These are phyloP conservation scores for Drosophila colorata DNA, from an alignment of 2,888 invertebrate genomes.

Conservation along the genomic window DNA sequence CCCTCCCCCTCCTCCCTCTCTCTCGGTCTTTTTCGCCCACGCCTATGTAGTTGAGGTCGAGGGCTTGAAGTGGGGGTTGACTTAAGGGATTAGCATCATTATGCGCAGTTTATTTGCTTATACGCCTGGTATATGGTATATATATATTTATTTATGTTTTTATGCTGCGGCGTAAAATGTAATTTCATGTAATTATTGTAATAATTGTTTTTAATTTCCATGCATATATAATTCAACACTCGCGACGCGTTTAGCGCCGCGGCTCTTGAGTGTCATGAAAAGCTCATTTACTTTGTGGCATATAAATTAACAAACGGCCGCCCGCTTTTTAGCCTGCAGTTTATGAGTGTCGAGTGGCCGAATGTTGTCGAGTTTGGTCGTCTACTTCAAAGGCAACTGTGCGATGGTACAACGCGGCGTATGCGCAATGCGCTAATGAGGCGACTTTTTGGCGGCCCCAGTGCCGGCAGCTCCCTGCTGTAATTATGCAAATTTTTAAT, in stretches of 20 bases:
- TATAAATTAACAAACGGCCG: constrained; percentile 65
- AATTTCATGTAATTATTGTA: constrained; percentile 46
- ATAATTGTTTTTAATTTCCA: constrained; percentile 77
- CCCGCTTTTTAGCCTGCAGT: constrained; percentile 29
- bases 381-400: constrained; percentile 54
- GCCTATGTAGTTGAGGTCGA: not conserved
- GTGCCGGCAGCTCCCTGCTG: constrained; percentile 25
- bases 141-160: constrained; percentile 15
- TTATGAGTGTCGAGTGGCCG: constrained; percentile 28
- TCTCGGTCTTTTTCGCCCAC: not conserved
- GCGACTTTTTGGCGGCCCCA: constrained; percentile 14
- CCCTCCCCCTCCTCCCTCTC: not conserved
- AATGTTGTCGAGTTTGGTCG: constrained; percentile 15
- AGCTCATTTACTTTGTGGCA: constrained; percentile 67
- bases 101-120: constrained; percentile 71
- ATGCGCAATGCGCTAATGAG: constrained; percentile 65
- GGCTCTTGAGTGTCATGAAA: constrained; percentile 65
- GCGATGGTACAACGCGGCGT: constrained; percentile 37
- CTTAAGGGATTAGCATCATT: constrained; percentile 79
- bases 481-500: constrained; percentile 81
- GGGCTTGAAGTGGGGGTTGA: constrained; percentile 22
- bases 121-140: constrained; percentile 4
- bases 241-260: constrained; percentile 47
- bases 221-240: constrained; percentile 72
- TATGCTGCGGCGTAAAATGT: constrained; percentile 52